These are phyloP conservation scores for Pterostichus madidus DNA, from an alignment of 2,888 invertebrate species.

Conservation along the genomic window DNA sequence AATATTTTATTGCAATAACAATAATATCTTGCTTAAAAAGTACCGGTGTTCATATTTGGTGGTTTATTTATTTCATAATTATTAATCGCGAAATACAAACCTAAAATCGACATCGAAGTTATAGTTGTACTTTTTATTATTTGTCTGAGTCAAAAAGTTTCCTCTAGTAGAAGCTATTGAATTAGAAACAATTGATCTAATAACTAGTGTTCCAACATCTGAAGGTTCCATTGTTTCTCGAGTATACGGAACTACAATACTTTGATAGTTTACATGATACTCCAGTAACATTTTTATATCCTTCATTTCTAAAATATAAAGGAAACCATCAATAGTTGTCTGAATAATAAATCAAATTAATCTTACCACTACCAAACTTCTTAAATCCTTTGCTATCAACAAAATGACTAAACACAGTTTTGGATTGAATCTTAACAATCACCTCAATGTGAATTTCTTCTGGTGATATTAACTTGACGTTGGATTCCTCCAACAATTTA, in stretches of 20 bases:
- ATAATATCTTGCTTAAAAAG: too few relatives aligned
- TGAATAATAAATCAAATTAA: neutral
- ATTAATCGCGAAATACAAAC: constrained; percentile 71
- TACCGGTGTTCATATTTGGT: too few relatives aligned
- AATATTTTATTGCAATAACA: too few relatives aligned
- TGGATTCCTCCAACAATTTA: constrained; percentile 77
- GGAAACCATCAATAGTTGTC: too few relatives aligned
- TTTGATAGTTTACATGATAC: constrained; percentile 78
- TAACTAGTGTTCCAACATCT: constrained; percentile 82
- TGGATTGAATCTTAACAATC: constrained; percentile 83
- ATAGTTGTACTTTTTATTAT: constrained; percentile 80
- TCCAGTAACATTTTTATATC: constrained; percentile 71
- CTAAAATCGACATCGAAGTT: constrained; percentile 83
- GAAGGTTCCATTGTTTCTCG: constrained; percentile 80
- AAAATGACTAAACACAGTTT: constrained; percentile 83
- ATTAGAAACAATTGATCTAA: constrained; percentile 79
- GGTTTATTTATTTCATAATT: neutral
- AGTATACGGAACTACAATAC: constrained; percentile 80
- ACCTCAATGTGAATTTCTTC: constrained; percentile 84
- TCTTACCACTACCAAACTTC: constrained; percentile 81
- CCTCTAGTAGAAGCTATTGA: constrained; percentile 84
- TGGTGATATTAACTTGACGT: constrained; percentile 76
- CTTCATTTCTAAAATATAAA: constrained; percentile 33
- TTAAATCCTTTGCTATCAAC: constrained; percentile 83
- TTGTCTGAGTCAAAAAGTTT: constrained; percentile 82